Base-by-base conservation (phyloP, 2,113 vertebrate genomes). In the Rhabdomys dilectus region DNA sequence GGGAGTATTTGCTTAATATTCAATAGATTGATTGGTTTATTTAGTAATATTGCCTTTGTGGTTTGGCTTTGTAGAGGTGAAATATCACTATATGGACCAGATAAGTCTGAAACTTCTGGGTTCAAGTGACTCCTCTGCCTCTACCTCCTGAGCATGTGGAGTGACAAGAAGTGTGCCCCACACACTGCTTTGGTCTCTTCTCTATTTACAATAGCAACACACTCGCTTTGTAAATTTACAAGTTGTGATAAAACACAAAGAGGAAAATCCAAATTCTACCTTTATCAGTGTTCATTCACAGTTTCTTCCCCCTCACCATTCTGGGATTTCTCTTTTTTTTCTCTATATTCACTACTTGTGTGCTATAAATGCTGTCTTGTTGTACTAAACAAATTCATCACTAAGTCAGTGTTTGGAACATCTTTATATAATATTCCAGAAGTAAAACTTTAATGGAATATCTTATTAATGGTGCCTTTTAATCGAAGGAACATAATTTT, bases 381-480 rank as follows among this genome's bases (percentile, higher is more conserved):
- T 89, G 3, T 34, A 53, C 22, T 53, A 84, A 78, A 24, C 93
- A 80, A 89, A 75, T 15, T 45, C 1, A 64, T 8, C 22, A 85
- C n/a, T 42, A 72, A 56, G 8, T 36, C 39, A 39, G 51, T 24
- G 62, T 66, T 89, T 88, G n/a, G 77, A 24, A 42, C 60, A 86
- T 76, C 19, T 42, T 90, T 72, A 66, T 4, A 39, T 70, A 93
- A 42, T 94, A 29, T 58, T 88, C 24, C 8, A 64, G 31, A 78
- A 88, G 15, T 12, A 56, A 11, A 88, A 29, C 62, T 85, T 95
- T 84, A 94, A 88, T 90, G 53, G 3, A 64, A 24, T 82, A 15
- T 42, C 24, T 84, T 84, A 29, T 95, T 88, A 92, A 90, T 60
- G 39, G 5, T 72, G 24, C 9, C 26, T 86, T 81, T 82, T 95